A percentile compares a stretch with the other conserved stretches of the same genome.
These are phyloP conservation scores for Dendrolimus punctatus DNA, from an alignment of 1,140 invertebrate genomes.

Conservation along the genomic window DNA sequence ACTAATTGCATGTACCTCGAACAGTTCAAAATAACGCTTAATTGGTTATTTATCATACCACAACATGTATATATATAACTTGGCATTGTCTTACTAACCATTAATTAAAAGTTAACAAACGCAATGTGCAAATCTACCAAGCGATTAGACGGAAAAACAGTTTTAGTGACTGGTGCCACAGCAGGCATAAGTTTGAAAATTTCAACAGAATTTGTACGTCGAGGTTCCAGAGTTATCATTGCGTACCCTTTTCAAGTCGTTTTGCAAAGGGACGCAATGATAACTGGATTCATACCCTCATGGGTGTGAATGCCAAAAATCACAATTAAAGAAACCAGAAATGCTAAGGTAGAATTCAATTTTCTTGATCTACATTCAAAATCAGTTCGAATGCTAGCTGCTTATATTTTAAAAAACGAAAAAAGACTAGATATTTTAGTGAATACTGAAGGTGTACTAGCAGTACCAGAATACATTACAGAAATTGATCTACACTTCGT, in stretches of 20 bases:
- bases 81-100: no score
- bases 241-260: constrained; percentile 76
- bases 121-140: constrained; percentile 46
- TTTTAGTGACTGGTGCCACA: constrained; percentile 87
- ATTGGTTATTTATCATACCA: no score
- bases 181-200: constrained; percentile 88
- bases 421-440: constrained; percentile 76
- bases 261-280: no score
- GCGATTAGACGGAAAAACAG: constrained; percentile 76
- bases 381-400: constrained; percentile 34
- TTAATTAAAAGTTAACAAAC: constrained; percentile 23
- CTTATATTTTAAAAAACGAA: constrained; percentile 65
- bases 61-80: no score
- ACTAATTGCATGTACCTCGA: no score
- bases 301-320: constrained; percentile 51
- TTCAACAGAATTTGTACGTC: constrained; percentile 75
- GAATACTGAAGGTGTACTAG: constrained; percentile 81
- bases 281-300: no score
- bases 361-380: constrained; percentile 39
- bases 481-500: constrained; percentile 78
- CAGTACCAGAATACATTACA: constrained; percentile 35
- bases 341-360: constrained; percentile 38
- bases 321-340: constrained; percentile 30
- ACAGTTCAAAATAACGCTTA: no score
- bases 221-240: constrained; percentile 81